A percentile compares a stretch with the other conserved stretches of the same genome.
Conservation (phyloP, 2,888 invertebrate genomes). For the Catocala fraxini region DNA sequence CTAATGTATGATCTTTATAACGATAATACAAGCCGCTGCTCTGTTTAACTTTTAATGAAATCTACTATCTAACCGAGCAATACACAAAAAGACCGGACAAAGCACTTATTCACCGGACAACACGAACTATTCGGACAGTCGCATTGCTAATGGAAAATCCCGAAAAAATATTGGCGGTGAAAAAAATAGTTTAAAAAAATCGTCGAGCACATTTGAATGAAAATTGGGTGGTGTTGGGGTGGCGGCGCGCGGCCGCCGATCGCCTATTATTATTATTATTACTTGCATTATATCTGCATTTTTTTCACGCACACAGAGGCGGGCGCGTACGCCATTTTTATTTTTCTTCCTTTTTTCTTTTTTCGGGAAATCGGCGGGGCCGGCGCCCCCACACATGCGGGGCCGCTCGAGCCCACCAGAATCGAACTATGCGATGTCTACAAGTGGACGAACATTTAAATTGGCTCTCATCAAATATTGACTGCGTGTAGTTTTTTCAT, state of each 20-base stretch:
- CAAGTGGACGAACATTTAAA: conserved; percentile 87
- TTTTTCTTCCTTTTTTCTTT: conserved; percentile 80
- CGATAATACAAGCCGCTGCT: conserved; percentile 30
- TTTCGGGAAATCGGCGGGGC: conserved; percentile 78
- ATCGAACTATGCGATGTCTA: conserved; percentile 86
- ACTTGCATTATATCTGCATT: conserved; percentile 87
- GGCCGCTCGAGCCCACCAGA: conserved; percentile 58
- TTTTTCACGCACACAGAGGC: conserved; percentile 82
- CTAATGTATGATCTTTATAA: conserved; percentile 36
- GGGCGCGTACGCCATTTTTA: conserved; percentile 78
- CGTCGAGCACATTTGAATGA: conserved; percentile 85
- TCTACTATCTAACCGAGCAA: conserved; percentile 56
- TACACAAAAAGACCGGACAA: conserved; percentile 62
- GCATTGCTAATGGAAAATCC: conserved; percentile 84
- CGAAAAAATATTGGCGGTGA: conserved; percentile 81
- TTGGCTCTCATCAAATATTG: conserved; percentile 88
- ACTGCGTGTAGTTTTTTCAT: conserved; percentile 86
- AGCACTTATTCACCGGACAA: conserved; percentile 69
- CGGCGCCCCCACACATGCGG: conserved; percentile 70
- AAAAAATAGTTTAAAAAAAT: conserved; percentile 80
- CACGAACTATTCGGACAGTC: conserved; percentile 74
- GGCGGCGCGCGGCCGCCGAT: conserved; percentile 73
- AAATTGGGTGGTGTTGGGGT: conserved; percentile 83
- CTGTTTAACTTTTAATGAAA: conserved; percentile 68
- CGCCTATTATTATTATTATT: conserved; percentile 87